Evolutionary conservation across 2,797 vertebrate genomes (phyloP).

Genomic region (Taeniopygia guttata): DNA sequence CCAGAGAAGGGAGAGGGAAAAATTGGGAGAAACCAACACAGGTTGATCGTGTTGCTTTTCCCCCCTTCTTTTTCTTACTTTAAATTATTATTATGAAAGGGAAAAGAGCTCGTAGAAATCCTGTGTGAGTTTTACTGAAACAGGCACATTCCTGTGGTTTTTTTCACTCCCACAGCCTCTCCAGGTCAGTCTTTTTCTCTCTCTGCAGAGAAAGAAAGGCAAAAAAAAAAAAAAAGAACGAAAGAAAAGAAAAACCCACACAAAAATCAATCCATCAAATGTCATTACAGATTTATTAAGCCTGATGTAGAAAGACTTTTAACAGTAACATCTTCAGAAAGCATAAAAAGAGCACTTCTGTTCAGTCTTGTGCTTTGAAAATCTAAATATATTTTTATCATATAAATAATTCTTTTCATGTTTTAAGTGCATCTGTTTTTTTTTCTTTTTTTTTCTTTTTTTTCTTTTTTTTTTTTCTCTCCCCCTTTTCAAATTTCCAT

Average conservation of each 20-base stretch:
- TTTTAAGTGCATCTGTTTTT: slow-evolving; percentile 81
- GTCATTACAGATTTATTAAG: slow-evolving; percentile 85
- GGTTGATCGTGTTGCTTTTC: neutral
- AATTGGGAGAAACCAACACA: neutral
- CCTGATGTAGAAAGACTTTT: slow-evolving; percentile 84
- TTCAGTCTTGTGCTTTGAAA: slow-evolving; percentile 84
- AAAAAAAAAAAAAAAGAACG: neutral
- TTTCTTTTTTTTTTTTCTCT: neutral
- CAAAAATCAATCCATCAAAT: slow-evolving; percentile 82
- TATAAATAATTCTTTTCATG: slow-evolving; percentile 85
- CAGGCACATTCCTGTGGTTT: neutral
- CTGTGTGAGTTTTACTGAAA: neutral
- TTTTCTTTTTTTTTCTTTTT: neutral
- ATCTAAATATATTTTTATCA: slow-evolving; percentile 86
- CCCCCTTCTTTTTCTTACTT: neutral
- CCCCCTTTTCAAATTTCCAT: slow-evolving; percentile 69
- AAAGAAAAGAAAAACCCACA: slow-evolving; percentile 57
- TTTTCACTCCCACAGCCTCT: neutral
- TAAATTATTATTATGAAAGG: neutral
- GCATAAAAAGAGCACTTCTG: slow-evolving; percentile 82
- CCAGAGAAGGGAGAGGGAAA: neutral
- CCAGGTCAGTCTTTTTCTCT: neutral
- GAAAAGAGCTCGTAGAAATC: neutral
- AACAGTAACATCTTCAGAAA: slow-evolving; percentile 81
- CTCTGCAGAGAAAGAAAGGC: neutral